phyloP scores from a whole-genome alignment of 2,888 invertebrate genomes.

The Cheilosia soror region DNA sequence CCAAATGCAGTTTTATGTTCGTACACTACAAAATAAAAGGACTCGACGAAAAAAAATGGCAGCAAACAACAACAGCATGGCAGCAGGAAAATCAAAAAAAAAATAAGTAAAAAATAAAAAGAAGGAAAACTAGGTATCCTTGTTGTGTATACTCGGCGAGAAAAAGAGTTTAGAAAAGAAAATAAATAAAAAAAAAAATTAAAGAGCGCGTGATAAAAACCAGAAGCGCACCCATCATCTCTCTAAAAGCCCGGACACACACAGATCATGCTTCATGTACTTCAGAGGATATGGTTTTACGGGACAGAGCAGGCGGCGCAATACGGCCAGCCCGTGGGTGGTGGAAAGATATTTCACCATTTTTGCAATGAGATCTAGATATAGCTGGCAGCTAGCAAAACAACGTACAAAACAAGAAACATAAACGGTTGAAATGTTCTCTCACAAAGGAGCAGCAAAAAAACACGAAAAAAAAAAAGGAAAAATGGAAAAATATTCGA shows the following conservation, averaged over 20 bases:
- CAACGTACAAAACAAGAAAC: constrained; percentile 17
- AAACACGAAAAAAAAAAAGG: not conserved
- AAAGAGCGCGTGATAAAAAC: constrained; percentile 64
- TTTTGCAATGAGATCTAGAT: constrained; percentile 37
- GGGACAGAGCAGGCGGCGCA: not conserved
- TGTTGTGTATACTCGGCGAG: constrained; percentile 9
- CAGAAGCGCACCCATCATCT: constrained; percentile 73
- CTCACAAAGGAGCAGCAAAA: constrained; percentile 20
- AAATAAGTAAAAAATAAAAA: not conserved
- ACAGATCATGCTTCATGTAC: constrained; percentile 66
- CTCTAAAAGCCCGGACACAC: constrained; percentile 65
- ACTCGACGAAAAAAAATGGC: constrained; percentile 25
- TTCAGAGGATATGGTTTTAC: constrained; percentile 11
- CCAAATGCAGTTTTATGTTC: constrained; percentile 55
- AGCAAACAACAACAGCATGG: constrained; percentile 43
- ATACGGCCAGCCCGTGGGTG: constrained; percentile 12
- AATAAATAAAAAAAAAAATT: constrained; percentile 27
- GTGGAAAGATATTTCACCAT: constrained; percentile 15
- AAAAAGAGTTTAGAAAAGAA: constrained; percentile 44
- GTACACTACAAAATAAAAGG: constrained; percentile 30
- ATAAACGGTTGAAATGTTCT: constrained; percentile 50
- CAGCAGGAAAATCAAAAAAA: constrained; percentile 7
- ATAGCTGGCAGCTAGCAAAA: constrained; percentile 29
- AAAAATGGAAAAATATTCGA: constrained; percentile 41
- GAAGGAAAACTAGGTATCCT: constrained; percentile 18